phyloP scores from a whole-genome alignment of 2,888 invertebrate species.

The Heliconius hortense region DNA sequence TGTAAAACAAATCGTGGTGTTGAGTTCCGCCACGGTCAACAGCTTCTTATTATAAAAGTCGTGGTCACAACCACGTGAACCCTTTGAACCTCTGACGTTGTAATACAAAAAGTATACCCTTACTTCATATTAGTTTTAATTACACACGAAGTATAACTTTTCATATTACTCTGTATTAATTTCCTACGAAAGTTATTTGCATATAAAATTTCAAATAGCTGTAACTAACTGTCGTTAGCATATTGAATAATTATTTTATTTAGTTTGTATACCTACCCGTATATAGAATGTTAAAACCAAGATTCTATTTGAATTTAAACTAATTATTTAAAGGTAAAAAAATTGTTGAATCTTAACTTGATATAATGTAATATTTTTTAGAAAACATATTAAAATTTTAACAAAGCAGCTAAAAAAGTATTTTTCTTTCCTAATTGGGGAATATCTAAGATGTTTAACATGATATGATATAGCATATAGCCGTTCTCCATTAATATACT shows the following conservation, averaged over 20 bases:
- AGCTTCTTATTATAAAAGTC: not conserved
- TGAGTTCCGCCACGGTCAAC: not conserved
- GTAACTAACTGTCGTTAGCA: slow-evolving; percentile 12
- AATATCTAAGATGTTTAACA: too few relatives aligned
- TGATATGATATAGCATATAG: too few relatives aligned
- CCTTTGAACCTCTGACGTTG: too few relatives aligned
- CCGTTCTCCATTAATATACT: too few relatives aligned
- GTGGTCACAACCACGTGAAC: too few relatives aligned
- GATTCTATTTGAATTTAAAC: not conserved
- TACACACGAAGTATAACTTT: not conserved
- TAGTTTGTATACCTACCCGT: not conserved
- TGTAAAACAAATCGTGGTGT: too few relatives aligned
- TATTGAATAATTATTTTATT: slow-evolving; percentile 15
- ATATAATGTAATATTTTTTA: too few relatives aligned
- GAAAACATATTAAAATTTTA: too few relatives aligned
- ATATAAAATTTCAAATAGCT: slow-evolving; percentile 18
- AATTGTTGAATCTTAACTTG: too few relatives aligned
- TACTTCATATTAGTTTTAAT: slow-evolving; percentile 1
- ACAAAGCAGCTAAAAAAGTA: too few relatives aligned
- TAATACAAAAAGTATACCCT: not conserved
- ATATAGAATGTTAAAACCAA: not conserved
- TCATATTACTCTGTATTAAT: slow-evolving; percentile 14
- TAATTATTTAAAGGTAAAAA: too few relatives aligned
- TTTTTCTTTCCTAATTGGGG: too few relatives aligned
- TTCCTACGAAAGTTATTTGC: slow-evolving; percentile 15